A percentile compares a stretch with the other conserved stretches of the same genome.
Evolutionary conservation across 2,797 vertebrate genomes (phyloP).

Genomic region (Gobionotothen gibberifrons): DNA sequence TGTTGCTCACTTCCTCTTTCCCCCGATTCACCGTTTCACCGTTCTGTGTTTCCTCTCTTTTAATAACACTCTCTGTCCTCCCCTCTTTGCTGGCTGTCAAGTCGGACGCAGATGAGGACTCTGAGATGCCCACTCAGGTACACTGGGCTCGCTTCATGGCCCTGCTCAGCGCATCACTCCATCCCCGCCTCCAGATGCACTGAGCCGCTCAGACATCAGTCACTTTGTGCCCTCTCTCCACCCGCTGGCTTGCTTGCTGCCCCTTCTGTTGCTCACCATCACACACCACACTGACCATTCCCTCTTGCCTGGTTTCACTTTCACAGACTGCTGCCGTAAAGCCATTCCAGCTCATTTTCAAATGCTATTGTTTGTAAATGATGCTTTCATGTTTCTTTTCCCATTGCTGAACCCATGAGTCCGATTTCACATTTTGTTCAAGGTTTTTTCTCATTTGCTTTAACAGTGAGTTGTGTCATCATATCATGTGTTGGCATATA

Average conservation of each 20-base stretch:
- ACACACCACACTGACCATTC: conserved; percentile 40
- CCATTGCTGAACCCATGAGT: conserved; percentile 14
- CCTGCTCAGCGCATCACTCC: conserved; percentile 65
- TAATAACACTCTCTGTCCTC: conserved; percentile 62
- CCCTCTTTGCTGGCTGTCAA: conserved; percentile 83
- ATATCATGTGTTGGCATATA: conserved; percentile 16
- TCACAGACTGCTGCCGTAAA: conserved; percentile 40
- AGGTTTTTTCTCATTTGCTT: conserved; percentile 8
- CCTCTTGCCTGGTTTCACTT: conserved; percentile 39
- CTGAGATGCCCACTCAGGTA: conserved; percentile 95
- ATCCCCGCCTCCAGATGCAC: conserved; percentile 50
- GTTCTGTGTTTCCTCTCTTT: conserved; percentile 1
- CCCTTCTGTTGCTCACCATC: conserved; percentile 33
- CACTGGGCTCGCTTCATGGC: conserved; percentile 56
- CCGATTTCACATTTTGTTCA: conserved; percentile 32
- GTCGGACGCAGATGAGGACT: conserved; percentile 97
- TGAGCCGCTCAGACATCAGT: conserved; percentile 62
- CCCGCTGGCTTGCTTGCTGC: conserved; percentile 40
- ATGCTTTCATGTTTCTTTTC: conserved; percentile 28
- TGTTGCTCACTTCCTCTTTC: not conserved
- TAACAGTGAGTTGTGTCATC: conserved; percentile 6
- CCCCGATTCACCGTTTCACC: not conserved
- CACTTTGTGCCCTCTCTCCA: conserved; percentile 40
- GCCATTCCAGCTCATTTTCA: conserved; percentile 39
- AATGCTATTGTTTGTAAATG: conserved; percentile 36